Conservation (phyloP, 2,888 invertebrate genomes). For the Drosophila algonquin region DNA sequence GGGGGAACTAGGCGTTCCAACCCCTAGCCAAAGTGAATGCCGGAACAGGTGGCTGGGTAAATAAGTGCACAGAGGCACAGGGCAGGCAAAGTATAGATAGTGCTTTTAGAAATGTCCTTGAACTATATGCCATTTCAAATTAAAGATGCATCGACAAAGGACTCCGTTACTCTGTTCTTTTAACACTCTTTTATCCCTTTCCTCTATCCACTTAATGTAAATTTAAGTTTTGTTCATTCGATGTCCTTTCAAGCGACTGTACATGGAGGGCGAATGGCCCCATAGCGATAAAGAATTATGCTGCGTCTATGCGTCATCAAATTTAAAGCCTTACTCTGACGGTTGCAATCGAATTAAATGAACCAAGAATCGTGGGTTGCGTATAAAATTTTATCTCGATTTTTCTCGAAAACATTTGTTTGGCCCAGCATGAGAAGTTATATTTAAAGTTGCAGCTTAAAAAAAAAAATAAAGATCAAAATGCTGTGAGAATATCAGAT, state of each 20-base stretch:
- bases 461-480: too few relatives aligned
- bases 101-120: slow-evolving; percentile 46
- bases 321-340: not conserved
- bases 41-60: slow-evolving; percentile 59
- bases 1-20: not conserved
- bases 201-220: slow-evolving; percentile 20
- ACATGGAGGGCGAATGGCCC: not conserved
- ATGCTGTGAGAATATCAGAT: too few relatives aligned
- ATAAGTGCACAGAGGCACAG: slow-evolving; percentile 35
- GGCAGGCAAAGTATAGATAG: slow-evolving; percentile 1
- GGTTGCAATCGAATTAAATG: slow-evolving; percentile 24
- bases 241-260: slow-evolving; percentile 5
- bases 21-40: slow-evolving; percentile 49
- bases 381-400: slow-evolving; percentile 37
- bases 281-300: slow-evolving; percentile 35
- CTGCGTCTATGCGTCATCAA: slow-evolving; percentile 28
- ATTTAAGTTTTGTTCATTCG: slow-evolving; percentile 35
- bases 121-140: slow-evolving; percentile 38
- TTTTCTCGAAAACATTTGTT: slow-evolving; percentile 13
- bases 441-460: too few relatives aligned
- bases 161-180: too few relatives aligned
- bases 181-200: too few relatives aligned
- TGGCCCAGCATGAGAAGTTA: too few relatives aligned
- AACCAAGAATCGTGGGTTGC: slow-evolving; percentile 6
- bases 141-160: slow-evolving; percentile 1